Evolutionary conservation across 1,140 invertebrate species (phyloP).

Genomic region (Drosophila melanogaster): Release_6_plus_ISO1_MT NT_037436.4:6112001-6112500

Average conservation of each 20-base stretch:
- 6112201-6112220: conserved; percentile 84
- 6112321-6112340: neutral
- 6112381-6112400: conserved; percentile 89
- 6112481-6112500: no score
- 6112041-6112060: conserved; percentile 17
- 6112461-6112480: neutral
- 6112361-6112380: conserved; percentile 88
- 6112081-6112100: conserved; percentile 5
- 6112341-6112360: neutral
- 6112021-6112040: conserved; percentile 16
- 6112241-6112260: conserved; percentile 76
- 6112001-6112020: conserved; percentile 41
- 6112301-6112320: neutral
- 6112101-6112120: conserved; percentile 77
- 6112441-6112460: neutral
- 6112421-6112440: conserved; percentile 84
- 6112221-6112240: conserved; percentile 72
- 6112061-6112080: neutral
- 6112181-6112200: conserved; percentile 90
- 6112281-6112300: conserved; percentile 35
- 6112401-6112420: conserved; percentile 88
- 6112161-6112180: conserved; percentile 89
- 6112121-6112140: conserved; percentile 90
- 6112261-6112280: conserved; percentile 29
- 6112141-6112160: conserved; percentile 89